These are phyloP conservation scores for Heterodera schachtii DNA, from an alignment of 1,140 invertebrate species.

Conservation along the genomic window DNA sequence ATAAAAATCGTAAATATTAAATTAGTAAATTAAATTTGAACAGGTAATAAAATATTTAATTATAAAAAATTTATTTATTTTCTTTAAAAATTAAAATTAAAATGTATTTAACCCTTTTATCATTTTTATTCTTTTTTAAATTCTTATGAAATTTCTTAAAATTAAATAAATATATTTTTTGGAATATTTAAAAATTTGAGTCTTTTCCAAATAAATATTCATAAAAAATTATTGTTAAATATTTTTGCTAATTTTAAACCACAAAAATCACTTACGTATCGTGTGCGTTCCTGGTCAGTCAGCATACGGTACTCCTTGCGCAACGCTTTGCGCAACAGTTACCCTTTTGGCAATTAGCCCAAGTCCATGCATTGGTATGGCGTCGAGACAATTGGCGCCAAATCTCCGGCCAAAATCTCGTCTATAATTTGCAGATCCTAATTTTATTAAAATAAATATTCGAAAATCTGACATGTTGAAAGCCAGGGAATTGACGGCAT, in stretches of 20 bases:
- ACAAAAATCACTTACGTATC: conserved; percentile 11
- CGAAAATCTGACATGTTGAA: background rate
- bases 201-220: no score
- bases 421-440: no score
- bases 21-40: no score
- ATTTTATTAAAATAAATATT: no score
- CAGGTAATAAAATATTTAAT: no score
- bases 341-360: conserved; percentile 39
- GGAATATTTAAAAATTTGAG: no score
- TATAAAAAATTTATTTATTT: no score
- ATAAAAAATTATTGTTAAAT: no score
- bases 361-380: conserved; percentile 58
- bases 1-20: background rate
- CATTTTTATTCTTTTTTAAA: background rate
- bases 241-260: no score
- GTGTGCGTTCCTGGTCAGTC: conserved; percentile 36
- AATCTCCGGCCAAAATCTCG: conserved; percentile 35
- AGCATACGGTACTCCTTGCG: conserved; percentile 51
- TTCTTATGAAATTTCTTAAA: background rate
- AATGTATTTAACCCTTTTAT: no score
- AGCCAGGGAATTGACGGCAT: conserved; percentile 45
- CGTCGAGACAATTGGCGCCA: conserved; percentile 49
- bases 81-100: no score
- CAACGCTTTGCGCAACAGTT: conserved; percentile 41
- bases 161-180: no score